phyloP scores from a whole-genome alignment of 92 coral and sea anemone genomes.

The Meandrina meandrites region DNA sequence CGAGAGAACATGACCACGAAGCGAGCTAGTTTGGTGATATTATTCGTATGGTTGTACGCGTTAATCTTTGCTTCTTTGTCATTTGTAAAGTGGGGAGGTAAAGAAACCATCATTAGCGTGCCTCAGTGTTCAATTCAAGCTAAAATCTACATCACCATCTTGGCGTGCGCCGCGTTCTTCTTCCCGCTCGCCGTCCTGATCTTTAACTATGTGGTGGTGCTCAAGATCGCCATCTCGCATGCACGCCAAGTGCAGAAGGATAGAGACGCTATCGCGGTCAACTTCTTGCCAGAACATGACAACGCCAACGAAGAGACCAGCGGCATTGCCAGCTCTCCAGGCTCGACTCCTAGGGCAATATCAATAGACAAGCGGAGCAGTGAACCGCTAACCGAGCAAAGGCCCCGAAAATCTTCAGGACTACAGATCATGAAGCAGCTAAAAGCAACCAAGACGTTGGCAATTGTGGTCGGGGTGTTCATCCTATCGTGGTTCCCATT shows the following conservation, averaged over 20 bases:
- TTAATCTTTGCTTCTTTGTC: constrained; percentile 74
- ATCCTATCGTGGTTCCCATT: constrained; percentile 94
- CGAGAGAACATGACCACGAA: constrained; percentile 85
- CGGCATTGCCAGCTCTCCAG: constrained; percentile 56
- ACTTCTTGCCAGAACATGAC: constrained; percentile 64
- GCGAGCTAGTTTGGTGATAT: constrained; percentile 68
- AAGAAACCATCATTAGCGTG: constrained; percentile 34
- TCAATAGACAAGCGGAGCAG: constrained; percentile 37
- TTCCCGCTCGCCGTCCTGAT: constrained; percentile 84
- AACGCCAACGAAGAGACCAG: constrained; percentile 61
- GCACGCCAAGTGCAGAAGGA: constrained; percentile 83
- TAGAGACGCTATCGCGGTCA: constrained; percentile 79
- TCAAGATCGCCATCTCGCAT: constrained; percentile 88
- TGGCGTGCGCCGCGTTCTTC: constrained; percentile 80
- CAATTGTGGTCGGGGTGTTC: constrained; percentile 92
- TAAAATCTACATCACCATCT: constrained; percentile 79
- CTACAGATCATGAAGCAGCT: constrained; percentile 84
- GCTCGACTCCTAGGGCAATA: constrained; percentile 36
- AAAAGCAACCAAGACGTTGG: constrained; percentile 96
- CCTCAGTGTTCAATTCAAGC: constrained; percentile 83
- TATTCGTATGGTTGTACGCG: constrained; percentile 84
- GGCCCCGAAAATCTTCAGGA: constrained; percentile 61
- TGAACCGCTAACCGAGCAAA: constrained; percentile 35
- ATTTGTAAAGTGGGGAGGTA: constrained; percentile 82
- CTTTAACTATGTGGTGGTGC: constrained; percentile 82